These are phyloP conservation scores for Panagrolaimus sp. DNA, from an alignment of 1,140 invertebrate genomes.

Conservation along the genomic window DNA sequence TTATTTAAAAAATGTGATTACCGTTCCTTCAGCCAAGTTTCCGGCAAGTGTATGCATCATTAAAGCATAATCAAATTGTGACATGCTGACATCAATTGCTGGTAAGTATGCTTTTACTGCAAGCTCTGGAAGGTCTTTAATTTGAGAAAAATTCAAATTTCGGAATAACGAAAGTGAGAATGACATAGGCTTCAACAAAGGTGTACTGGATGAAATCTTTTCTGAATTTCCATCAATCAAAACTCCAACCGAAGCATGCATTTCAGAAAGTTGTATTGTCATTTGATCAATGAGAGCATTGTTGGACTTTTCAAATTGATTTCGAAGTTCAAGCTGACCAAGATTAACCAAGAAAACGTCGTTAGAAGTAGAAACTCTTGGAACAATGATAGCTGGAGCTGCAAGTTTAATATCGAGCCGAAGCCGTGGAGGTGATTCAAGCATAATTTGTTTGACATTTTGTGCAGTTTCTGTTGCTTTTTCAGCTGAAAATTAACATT, in stretches of 20 bases:
- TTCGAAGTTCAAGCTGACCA: constrained; percentile 64
- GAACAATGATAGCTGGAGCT: constrained; percentile 82
- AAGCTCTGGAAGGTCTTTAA: constrained; percentile 74
- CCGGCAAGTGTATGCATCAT: constrained; percentile 74
- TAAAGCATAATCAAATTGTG: constrained; percentile 74
- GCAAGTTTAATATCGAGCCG: constrained; percentile 73
- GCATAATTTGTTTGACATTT: constrained; percentile 77
- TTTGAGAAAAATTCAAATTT: constrained; percentile 79
- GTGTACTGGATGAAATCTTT: constrained; percentile 62
- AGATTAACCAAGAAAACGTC: constrained; percentile 78
- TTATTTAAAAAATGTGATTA: too few species aligned
- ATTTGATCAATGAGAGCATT: constrained; percentile 47
- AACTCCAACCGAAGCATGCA: constrained; percentile 16
- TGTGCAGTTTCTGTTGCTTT: constrained; percentile 69
- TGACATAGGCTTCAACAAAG: constrained; percentile 75
- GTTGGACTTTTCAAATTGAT: constrained; percentile 35
- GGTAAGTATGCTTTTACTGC: constrained; percentile 75
- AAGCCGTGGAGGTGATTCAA: constrained; percentile 75
- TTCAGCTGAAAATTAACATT: too few species aligned
- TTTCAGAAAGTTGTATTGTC: constrained; percentile 42
- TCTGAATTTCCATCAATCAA: neutral
- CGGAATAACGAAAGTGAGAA: constrained; percentile 73
- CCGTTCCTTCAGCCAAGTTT: constrained; percentile 72
- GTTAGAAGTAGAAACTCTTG: constrained; percentile 72
- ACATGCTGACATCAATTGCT: constrained; percentile 70